These are phyloP conservation scores for Eristalis intricaria DNA, from an alignment of 2,888 invertebrate genomes.

Conservation along the genomic window DNA sequence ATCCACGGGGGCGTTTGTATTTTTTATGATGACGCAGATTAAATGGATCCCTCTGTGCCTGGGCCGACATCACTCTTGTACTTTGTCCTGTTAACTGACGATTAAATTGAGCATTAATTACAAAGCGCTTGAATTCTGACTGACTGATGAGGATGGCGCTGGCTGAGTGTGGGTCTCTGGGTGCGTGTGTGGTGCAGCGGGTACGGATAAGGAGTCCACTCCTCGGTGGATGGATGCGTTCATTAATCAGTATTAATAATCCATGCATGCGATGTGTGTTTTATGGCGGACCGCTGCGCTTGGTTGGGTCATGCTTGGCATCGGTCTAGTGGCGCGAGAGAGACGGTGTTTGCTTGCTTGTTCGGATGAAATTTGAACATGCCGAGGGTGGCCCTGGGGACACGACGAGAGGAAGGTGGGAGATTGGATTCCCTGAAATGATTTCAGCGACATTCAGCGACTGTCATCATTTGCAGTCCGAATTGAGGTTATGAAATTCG, in stretches of 20 bases:
- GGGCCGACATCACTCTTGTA: constrained; percentile 54
- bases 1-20: constrained; percentile 1
- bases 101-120: constrained; percentile 72
- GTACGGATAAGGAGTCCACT: background rate
- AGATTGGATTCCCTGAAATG: too few species aligned
- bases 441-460: too few species aligned
- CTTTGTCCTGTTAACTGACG: constrained; percentile 61
- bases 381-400: too few species aligned
- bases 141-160: background rate
- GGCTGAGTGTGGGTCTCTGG: background rate
- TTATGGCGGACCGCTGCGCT: constrained; percentile 40
- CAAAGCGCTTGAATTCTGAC: constrained; percentile 29
- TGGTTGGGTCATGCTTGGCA: background rate
- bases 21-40: constrained; percentile 40
- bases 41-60: constrained; percentile 30
- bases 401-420: too few species aligned
- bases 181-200: background rate
- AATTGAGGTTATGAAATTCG: too few species aligned
- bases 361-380: too few species aligned
- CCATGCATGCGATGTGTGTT: constrained; percentile 52
- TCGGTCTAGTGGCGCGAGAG: too few species aligned
- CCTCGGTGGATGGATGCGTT: constrained; percentile 23
- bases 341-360: too few species aligned
- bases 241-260: constrained; percentile 70
- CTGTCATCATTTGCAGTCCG: too few species aligned